phyloP scores from a whole-genome alignment of 2,113 vertebrate species.

The rabbit (Oryctolagus cuniculus) region DNA sequence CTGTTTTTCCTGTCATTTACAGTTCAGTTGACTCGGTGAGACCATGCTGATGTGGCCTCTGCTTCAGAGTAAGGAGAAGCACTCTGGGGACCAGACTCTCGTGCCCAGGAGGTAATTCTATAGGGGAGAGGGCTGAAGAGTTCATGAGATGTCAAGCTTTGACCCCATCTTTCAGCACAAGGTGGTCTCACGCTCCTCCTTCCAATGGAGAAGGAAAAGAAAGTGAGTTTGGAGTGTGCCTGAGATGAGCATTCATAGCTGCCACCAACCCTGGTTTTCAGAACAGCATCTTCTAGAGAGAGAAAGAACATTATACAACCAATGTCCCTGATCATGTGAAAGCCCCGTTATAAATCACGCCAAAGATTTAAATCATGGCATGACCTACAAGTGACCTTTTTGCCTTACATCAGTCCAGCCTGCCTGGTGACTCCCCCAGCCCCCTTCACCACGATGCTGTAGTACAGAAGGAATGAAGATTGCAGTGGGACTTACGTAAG shows the following conservation, averaged over 20 bases:
- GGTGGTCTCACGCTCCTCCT: slow-evolving; percentile 11
- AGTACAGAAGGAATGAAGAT: slow-evolving; percentile 7
- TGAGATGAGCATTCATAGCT: slow-evolving; percentile 30
- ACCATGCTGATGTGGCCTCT: not conserved
- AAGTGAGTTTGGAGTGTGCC: slow-evolving; percentile 47
- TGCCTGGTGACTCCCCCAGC: not conserved
- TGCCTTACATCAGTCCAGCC: slow-evolving; percentile 10
- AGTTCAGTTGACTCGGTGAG: not conserved
- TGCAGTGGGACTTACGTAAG: slow-evolving; percentile 79
- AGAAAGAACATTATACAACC: slow-evolving; percentile 53
- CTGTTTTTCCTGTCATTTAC: not conserved
- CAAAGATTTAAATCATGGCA: slow-evolving; percentile 51
- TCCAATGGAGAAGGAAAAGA: slow-evolving; percentile 49
- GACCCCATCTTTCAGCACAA: not conserved
- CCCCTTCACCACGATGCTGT: slow-evolving; percentile 12
- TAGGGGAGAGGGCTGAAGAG: not conserved
- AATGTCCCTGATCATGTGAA: slow-evolving; percentile 53
- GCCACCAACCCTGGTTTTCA: slow-evolving; percentile 41
- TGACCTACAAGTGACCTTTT: slow-evolving; percentile 67
- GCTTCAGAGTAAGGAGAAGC: too few relatives aligned
- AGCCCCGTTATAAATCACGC: slow-evolving; percentile 63
- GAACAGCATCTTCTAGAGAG: slow-evolving; percentile 53
- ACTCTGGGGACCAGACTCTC: not conserved
- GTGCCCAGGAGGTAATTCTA: not conserved
- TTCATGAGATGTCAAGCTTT: not conserved